These are phyloP conservation scores for Sceloporus undulatus DNA, from an alignment of 2,113 vertebrate species.

Conservation along the genomic window DNA sequence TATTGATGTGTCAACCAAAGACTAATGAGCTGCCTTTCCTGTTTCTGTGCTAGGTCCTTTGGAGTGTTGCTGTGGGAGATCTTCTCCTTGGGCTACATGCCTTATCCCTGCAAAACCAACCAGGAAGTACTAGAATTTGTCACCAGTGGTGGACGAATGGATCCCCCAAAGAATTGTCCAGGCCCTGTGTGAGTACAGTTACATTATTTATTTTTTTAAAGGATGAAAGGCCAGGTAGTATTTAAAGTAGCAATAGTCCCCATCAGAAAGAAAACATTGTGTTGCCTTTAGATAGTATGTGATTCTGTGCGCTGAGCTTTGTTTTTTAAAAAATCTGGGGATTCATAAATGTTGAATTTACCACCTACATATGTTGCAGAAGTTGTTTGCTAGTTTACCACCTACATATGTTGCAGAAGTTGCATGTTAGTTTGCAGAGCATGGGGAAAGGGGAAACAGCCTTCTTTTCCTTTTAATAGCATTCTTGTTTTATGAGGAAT, in stretches of 20 bases:
- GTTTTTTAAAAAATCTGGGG: too few species aligned
- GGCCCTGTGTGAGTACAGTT: slow-evolving; percentile 89
- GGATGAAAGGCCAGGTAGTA: not conserved
- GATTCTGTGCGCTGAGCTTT: too few species aligned
- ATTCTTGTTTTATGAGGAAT: not conserved
- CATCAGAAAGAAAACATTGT: not conserved
- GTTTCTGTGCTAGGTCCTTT: slow-evolving; percentile 87
- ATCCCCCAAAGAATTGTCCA: slow-evolving; percentile 89
- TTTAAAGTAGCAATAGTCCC: not conserved
- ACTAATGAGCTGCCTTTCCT: slow-evolving; percentile 39
- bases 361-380: not conserved
- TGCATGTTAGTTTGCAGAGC: not conserved
- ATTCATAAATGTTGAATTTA: not conserved
- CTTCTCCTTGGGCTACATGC: slow-evolving; percentile 93
- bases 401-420: not conserved
- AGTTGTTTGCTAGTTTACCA: not conserved
- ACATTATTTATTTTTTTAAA: not conserved
- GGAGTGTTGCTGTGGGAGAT: slow-evolving; percentile 95
- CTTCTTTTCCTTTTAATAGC: not conserved
- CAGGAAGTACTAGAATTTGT: slow-evolving; percentile 94
- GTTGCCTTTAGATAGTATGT: too few species aligned
- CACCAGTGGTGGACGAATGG: slow-evolving; percentile 89
- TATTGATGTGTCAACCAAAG: not conserved
- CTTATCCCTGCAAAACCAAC: slow-evolving; percentile 91
- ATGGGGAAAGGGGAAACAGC: not conserved